phyloP scores from a whole-genome alignment of 2,113 vertebrate genomes.

The Lophura nycthemera region DNA sequence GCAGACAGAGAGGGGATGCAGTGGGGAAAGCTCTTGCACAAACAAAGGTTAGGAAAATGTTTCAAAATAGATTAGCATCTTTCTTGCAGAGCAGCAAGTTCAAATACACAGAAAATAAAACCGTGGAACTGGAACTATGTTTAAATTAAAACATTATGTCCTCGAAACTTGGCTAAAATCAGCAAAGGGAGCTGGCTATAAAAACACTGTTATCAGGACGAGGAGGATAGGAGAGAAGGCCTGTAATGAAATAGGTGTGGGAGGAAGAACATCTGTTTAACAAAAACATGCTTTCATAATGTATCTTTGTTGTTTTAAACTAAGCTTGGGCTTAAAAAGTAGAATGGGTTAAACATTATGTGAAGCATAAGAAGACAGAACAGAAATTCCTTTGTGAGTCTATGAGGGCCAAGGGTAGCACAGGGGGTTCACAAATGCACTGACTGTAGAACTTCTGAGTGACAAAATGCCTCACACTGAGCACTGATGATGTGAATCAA shows the following conservation, averaged over 20 bases:
- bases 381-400: neutral
- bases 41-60: neutral
- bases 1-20: neutral
- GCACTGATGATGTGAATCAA: neutral
- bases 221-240: neutral
- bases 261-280: conserved; percentile 35
- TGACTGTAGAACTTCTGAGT: neutral
- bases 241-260: conserved; percentile 20
- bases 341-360: neutral
- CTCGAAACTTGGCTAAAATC: conserved; percentile 45
- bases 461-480: neutral
- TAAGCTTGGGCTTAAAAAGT: conserved; percentile 1
- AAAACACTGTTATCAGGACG: conserved; percentile 4
- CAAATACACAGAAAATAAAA: conserved; percentile 18
- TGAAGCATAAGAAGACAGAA: neutral
- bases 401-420: neutral
- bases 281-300: conserved; percentile 17
- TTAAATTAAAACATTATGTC: conserved; percentile 43
- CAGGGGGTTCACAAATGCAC: neutral
- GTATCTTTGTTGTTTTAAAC: conserved; percentile 28
- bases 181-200: conserved; percentile 5
- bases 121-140: neutral
- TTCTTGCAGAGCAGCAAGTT: neutral
- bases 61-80: conserved; percentile 21
- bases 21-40: conserved; percentile 15